phyloP scores from a whole-genome alignment of 2,888 invertebrate species.

The Linnaemya tessellans region DNA sequence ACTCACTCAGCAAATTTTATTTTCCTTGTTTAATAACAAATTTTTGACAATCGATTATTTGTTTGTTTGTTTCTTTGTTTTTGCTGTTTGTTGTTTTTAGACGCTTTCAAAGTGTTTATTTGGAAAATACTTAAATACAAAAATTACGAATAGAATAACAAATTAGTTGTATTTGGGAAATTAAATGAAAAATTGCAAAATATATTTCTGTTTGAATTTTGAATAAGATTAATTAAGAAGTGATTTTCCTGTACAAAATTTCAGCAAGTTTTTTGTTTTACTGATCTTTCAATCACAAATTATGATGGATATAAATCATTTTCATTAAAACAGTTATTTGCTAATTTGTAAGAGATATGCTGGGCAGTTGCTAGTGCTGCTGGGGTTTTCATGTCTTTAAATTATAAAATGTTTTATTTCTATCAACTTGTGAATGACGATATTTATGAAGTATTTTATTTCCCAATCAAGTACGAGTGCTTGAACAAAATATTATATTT shows the following conservation, averaged over 20 bases:
- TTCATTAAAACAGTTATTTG: no score
- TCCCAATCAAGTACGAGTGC: no score
- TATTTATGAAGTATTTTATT: no score
- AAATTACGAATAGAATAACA: slow-evolving; percentile 45
- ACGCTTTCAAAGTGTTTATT: slow-evolving; percentile 27
- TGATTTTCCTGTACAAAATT: neutral
- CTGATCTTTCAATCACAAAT: neutral
- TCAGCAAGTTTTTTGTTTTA: neutral
- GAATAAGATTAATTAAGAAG: neutral
- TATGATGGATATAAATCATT: no score
- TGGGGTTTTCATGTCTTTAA: no score
- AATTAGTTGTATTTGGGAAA: slow-evolving; percentile 20
- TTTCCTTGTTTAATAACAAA: slow-evolving; percentile 3
- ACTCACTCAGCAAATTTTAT: slow-evolving; percentile 8
- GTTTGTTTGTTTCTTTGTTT: slow-evolving; percentile 36
- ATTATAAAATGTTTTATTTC: no score
- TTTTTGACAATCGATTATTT: slow-evolving; percentile 53
- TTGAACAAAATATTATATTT: no score
- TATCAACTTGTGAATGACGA: no score
- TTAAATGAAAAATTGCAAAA: slow-evolving; percentile 9
- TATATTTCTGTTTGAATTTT: neutral
- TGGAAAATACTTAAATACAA: slow-evolving; percentile 37
- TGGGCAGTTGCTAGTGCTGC: no score
- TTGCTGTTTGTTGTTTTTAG: neutral
- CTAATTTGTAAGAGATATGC: neutral